phyloP scores from a whole-genome alignment of 2,797 vertebrate genomes.

The Phalloptychus januarius region DNA sequence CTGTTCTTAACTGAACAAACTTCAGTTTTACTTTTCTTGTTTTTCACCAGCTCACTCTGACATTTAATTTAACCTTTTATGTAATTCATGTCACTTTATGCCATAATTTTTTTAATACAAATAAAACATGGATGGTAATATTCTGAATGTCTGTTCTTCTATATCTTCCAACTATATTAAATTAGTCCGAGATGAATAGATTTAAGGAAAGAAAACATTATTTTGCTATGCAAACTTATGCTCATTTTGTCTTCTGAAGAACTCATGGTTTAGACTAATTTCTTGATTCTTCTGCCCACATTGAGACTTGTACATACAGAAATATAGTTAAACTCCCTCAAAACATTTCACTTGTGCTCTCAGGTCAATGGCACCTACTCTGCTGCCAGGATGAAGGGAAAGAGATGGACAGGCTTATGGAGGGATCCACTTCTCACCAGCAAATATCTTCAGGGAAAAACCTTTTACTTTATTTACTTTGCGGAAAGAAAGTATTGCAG shows the following conservation, averaged over 20 bases:
- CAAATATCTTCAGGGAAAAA: conserved; percentile 33
- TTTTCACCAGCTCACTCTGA: conserved; percentile 13
- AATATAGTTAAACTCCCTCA: conserved; percentile 39
- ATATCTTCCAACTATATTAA: neutral
- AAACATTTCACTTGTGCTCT: conserved; percentile 45
- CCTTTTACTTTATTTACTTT: neutral
- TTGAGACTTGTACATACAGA: conserved; percentile 25
- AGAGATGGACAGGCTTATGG: conserved; percentile 32
- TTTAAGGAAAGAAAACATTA: too few relatives aligned
- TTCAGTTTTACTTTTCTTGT: conserved; percentile 14
- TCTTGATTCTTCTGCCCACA: conserved; percentile 18
- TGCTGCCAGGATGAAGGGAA: conserved; percentile 22
- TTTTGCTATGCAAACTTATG: neutral
- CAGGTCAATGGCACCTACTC: conserved; percentile 18
- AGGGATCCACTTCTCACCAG: conserved; percentile 26
- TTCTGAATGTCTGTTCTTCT: neutral
- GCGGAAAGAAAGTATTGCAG: conserved; percentile 6
- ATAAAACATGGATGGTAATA: conserved; percentile 12
- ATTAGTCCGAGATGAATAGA: neutral
- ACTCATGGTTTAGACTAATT: conserved; percentile 7
- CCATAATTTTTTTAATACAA: neutral
- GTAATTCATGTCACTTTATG: conserved; percentile 12
- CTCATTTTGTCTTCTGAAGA: conserved; percentile 6
- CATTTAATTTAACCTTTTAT: neutral
- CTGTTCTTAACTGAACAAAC: conserved; percentile 20